Percentiles rank a stretch among this genome's conserved stretches.
phyloP scores from a whole-genome alignment of 2,113 vertebrate genomes.

The Maccullochella peelii region DNA sequence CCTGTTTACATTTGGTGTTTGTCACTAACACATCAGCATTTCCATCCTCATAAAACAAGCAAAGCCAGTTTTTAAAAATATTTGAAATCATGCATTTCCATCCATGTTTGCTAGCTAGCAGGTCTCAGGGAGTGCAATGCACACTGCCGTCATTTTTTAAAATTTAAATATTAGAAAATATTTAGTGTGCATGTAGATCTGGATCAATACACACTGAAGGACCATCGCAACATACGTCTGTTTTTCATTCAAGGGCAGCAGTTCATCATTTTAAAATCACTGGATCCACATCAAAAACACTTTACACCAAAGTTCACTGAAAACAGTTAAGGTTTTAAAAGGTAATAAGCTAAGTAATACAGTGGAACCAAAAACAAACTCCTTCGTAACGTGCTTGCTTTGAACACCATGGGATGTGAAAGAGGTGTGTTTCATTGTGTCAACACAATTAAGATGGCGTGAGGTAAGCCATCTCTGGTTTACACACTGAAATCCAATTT shows the following conservation, averaged over 20 bases:
- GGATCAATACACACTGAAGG: not conserved
- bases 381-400: not conserved
- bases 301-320: not conserved
- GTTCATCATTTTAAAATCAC: not conserved
- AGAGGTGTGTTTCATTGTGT: constrained; percentile 8
- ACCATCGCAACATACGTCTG: not conserved
- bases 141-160: not conserved
- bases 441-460: not conserved
- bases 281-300: not conserved
- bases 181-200: not conserved
- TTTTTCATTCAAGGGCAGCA: not conserved
- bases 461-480: not conserved
- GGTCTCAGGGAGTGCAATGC: not conserved
- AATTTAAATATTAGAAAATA: no score
- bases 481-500: constrained; percentile 5
- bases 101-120: not conserved
- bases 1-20: not conserved
- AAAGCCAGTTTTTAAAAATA: not conserved
- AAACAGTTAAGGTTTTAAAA: constrained; percentile 5
- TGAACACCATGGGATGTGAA: not conserved
- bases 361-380: not conserved
- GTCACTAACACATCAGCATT: not conserved
- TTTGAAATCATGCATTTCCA: not conserved
- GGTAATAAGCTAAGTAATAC: not conserved
- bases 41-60: not conserved